Conservation (phyloP, 1,140 invertebrate genomes). For the Microplitis demolitor region DNA sequence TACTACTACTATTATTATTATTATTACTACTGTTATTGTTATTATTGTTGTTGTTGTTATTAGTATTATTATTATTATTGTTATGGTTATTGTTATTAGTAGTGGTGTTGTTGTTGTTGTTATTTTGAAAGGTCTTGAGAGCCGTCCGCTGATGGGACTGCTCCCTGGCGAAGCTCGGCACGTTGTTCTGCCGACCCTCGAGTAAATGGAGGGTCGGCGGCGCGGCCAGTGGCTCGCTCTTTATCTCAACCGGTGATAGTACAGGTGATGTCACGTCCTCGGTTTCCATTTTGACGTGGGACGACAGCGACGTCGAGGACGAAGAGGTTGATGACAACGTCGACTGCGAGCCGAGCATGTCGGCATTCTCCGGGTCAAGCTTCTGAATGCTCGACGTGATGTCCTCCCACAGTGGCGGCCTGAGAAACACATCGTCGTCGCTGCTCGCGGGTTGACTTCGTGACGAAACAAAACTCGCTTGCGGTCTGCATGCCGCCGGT, state of each 20-base stretch:
- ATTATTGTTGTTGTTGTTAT: conserved; percentile 30
- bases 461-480: conserved; percentile 63
- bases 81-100: conserved; percentile 29
- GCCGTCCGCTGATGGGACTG: conserved; percentile 43
- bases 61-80: conserved; percentile 30
- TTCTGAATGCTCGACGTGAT: conserved; percentile 87
- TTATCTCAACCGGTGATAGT: conserved; percentile 75
- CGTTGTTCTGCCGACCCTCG: conserved; percentile 43
- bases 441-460: conserved; percentile 58
- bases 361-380: conserved; percentile 85
- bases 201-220: conserved; percentile 62
- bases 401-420: conserved; percentile 85
- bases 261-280: conserved; percentile 71
- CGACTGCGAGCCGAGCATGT: conserved; percentile 72
- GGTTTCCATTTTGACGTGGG: conserved; percentile 76
- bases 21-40: conserved; percentile 32
- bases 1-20: conserved; percentile 30
- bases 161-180: conserved; percentile 48
- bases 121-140: conserved; percentile 46
- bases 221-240: conserved; percentile 66
- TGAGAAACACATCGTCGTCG: conserved; percentile 81
- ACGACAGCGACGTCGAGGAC: conserved; percentile 21
- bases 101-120: conserved; percentile 38
- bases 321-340: neutral
- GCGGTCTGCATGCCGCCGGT: conserved; percentile 47